Percentiles rank a stretch among this genome's conserved stretches.
Conservation (phyloP, 1,140 invertebrate species). For the Caenorhabditis brenneri region DNA sequence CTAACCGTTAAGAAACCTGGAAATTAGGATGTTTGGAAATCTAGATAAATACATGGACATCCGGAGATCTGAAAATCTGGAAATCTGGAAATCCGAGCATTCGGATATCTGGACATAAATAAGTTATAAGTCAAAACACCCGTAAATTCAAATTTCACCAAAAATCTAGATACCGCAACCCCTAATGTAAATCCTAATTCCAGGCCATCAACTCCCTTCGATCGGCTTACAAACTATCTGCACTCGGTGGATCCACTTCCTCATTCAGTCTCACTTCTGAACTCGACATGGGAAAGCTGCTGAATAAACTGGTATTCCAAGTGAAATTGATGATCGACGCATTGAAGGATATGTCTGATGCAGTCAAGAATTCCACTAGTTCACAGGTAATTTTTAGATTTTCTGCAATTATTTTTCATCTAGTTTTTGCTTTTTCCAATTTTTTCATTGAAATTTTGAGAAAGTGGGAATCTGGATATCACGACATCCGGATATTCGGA, state of each 20-base stretch:
- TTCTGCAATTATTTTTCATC: no score
- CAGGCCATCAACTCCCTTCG: conserved; percentile 67
- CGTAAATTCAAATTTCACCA: neutral
- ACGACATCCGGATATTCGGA: no score
- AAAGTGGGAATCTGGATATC: no score
- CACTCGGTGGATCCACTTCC: conserved; percentile 35
- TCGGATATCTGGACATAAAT: no score
- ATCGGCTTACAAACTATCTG: conserved; percentile 64
- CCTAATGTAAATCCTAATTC: conserved; percentile 14
- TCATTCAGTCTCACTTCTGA: conserved; percentile 64
- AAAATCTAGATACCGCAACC: neutral
- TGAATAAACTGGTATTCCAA: conserved; percentile 93
- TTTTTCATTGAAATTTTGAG: no score
- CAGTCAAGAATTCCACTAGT: conserved; percentile 59
- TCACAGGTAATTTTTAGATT: conserved; percentile 60
- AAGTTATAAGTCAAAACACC: no score
- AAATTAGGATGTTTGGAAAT: no score
- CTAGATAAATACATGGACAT: no score
- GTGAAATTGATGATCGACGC: conserved; percentile 86
- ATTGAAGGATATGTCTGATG: conserved; percentile 82
- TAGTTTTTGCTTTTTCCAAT: no score
- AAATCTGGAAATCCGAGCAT: no score
- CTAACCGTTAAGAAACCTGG: no score
- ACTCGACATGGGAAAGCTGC: conserved; percentile 80
- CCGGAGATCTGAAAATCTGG: no score